Conservation (phyloP, 2,888 invertebrate species). For the Drosophila pseudotakahashii region DNA sequence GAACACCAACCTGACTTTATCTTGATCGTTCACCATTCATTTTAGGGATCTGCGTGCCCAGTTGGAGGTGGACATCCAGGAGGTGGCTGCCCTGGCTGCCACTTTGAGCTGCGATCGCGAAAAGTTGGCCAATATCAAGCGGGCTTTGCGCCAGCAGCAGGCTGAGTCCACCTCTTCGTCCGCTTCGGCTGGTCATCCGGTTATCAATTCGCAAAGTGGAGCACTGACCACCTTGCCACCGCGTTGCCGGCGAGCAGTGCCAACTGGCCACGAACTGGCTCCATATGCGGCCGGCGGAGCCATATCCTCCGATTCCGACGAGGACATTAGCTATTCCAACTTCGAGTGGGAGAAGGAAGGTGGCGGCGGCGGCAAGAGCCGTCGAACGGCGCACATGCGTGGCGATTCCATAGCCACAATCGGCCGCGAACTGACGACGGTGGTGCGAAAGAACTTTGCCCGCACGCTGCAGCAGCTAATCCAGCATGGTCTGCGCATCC, state of each 20-base stretch:
- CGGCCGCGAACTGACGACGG: conserved; percentile 93
- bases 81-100: conserved; percentile 82
- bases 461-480: conserved; percentile 95
- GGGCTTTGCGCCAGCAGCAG: conserved; percentile 83
- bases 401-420: conserved; percentile 82
- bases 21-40: no score
- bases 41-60: conserved; percentile 93
- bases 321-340: conserved; percentile 69
- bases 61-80: conserved; percentile 88
- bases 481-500: conserved; percentile 93
- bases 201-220: conserved; percentile 61
- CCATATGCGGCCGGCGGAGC: conserved; percentile 80
- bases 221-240: conserved; percentile 71
- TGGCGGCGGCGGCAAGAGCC: conserved; percentile 55
- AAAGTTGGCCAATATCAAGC: conserved; percentile 77
- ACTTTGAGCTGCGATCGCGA: conserved; percentile 82
- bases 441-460: conserved; percentile 96
- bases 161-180: conserved; percentile 3
- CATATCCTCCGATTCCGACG: conserved; percentile 76
- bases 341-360: conserved; percentile 82
- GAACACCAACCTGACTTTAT: background rate
- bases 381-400: conserved; percentile 77
- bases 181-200: background rate
- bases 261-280: conserved; percentile 61
- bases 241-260: conserved; percentile 54